A percentile compares a stretch with the other conserved stretches of the same genome.
phyloP scores from a whole-genome alignment of 2,888 invertebrate genomes.

The Cosmorhoe ocellata region DNA sequence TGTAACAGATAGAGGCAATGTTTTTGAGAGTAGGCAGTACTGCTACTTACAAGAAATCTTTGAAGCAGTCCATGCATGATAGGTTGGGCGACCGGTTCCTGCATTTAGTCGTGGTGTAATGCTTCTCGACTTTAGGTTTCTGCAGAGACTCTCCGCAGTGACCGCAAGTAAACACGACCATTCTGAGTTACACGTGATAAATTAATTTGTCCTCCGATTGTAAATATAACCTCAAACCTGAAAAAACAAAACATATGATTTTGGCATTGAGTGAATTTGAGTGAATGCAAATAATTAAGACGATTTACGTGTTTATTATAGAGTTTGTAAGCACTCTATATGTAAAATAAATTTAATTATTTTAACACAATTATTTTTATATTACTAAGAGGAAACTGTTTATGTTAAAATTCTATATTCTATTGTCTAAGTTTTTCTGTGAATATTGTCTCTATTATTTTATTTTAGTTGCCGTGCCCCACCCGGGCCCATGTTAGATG shows the following conservation, averaged over 20 bases:
- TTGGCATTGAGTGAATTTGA: neutral
- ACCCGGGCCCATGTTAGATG: too few species aligned
- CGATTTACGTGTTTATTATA: neutral
- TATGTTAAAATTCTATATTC: too few species aligned
- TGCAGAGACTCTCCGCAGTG: conserved; percentile 95
- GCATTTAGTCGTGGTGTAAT: conserved; percentile 88
- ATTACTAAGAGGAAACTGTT: too few species aligned
- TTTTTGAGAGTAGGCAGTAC: too few species aligned
- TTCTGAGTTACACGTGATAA: conserved; percentile 60
- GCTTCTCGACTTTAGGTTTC: conserved; percentile 95
- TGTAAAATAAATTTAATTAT: too few species aligned
- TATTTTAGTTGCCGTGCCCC: too few species aligned
- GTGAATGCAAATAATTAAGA: neutral
- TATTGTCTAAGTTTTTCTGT: too few species aligned
- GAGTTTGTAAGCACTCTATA: too few species aligned
- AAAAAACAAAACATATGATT: neutral
- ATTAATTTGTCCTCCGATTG: conserved; percentile 29
- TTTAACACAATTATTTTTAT: too few species aligned
- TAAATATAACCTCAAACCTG: conserved; percentile 46
- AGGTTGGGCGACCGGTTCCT: conserved; percentile 85
- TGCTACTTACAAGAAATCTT: conserved; percentile 89
- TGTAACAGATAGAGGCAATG: too few species aligned
- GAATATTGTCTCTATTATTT: too few species aligned
- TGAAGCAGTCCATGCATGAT: conserved; percentile 96
- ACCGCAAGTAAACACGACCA: conserved; percentile 98